Conservation (phyloP, 2,113 vertebrate species). For the Festucalex cinctus region DNA sequence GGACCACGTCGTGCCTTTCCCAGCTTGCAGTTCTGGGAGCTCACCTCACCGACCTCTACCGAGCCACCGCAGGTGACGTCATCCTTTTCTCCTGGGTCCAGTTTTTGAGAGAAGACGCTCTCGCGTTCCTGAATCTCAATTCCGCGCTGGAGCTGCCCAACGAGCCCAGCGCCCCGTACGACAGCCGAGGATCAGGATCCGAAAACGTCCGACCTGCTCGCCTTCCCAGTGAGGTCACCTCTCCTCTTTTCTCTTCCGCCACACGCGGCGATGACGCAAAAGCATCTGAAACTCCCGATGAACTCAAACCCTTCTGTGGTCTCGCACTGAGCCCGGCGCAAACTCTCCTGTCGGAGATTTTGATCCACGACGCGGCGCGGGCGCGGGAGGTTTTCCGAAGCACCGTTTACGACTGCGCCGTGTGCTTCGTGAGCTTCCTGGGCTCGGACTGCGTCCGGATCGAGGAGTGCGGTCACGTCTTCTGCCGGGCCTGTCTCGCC, state of each 20-base stretch:
- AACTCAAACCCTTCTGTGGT: conserved; percentile 18
- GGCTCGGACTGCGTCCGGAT: conserved; percentile 81
- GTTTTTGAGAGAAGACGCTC: conserved; percentile 84
- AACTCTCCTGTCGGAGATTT: conserved; percentile 75
- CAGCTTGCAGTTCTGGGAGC: conserved; percentile 70
- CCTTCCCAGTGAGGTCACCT: too few species aligned
- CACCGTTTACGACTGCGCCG: conserved; percentile 77
- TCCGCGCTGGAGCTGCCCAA: conserved; percentile 75
- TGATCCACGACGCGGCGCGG: conserved; percentile 81
- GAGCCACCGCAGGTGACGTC: conserved; percentile 77
- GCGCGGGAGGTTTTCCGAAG: conserved; percentile 77
- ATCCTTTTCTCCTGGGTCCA: conserved; percentile 89
- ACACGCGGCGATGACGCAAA: not conserved
- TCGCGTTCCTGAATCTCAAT: conserved; percentile 78
- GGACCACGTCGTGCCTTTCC: not conserved
- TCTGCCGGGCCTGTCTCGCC: conserved; percentile 80
- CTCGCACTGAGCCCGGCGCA: conserved; percentile 63
- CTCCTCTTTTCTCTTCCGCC: not conserved
- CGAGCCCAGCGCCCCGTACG: not conserved
- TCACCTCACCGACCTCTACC: conserved; percentile 80
- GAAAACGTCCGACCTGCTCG: not conserved
- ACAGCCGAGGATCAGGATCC: not conserved
- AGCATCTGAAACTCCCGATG: not conserved
- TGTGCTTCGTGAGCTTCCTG: conserved; percentile 80
- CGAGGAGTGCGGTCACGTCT: conserved; percentile 79